Percentiles rank a stretch among this genome's conserved stretches.
Evolutionary conservation across 2,888 invertebrate species (phyloP).

Genomic region (Chalcis sispes): DNA sequence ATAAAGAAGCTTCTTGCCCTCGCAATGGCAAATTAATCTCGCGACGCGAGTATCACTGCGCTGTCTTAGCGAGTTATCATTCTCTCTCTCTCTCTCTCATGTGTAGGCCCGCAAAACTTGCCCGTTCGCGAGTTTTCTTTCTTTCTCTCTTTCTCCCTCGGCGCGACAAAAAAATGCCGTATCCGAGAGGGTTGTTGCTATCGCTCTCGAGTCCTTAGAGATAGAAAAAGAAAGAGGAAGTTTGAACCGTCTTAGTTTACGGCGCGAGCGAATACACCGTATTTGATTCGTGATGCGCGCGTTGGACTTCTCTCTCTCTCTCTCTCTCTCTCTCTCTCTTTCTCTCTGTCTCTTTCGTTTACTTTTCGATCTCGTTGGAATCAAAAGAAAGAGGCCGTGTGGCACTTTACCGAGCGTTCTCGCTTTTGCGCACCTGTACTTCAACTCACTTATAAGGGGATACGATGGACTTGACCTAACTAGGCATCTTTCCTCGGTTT

Average conservation of each 20-base stretch:
- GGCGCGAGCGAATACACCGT: conserved; percentile 62
- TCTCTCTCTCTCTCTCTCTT: conserved; percentile 58
- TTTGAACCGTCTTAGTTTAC: too few relatives aligned
- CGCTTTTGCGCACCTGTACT: conserved; percentile 11
- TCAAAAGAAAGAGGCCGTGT: too few relatives aligned
- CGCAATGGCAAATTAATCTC: conserved; percentile 49
- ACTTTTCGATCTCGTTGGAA: conserved; percentile 72
- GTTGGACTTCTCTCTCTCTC: conserved; percentile 59
- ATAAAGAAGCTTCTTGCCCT: conserved; percentile 42
- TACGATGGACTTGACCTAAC: background rate
- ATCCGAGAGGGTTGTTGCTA: conserved; percentile 29
- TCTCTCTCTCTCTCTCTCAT: background rate
- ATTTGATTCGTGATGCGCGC: conserved; percentile 61
- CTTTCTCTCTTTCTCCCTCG: background rate
- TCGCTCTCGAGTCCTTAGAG: conserved; percentile 19
- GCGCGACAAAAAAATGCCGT: conserved; percentile 63
- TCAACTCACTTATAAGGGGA: conserved; percentile 7
- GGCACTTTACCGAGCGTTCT: conserved; percentile 63
- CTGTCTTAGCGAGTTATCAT: conserved; percentile 25
- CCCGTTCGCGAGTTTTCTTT: too few relatives aligned
- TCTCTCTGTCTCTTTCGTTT: too few relatives aligned
- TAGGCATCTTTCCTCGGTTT: background rate
- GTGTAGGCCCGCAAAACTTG: too few relatives aligned
- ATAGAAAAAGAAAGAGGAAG: conserved; percentile 1
- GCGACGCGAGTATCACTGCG: background rate